A percentile compares a stretch with the other conserved stretches of the same genome.
phyloP scores from a whole-genome alignment of 1,140 invertebrate species.

The Babylonia areolata region DNA sequence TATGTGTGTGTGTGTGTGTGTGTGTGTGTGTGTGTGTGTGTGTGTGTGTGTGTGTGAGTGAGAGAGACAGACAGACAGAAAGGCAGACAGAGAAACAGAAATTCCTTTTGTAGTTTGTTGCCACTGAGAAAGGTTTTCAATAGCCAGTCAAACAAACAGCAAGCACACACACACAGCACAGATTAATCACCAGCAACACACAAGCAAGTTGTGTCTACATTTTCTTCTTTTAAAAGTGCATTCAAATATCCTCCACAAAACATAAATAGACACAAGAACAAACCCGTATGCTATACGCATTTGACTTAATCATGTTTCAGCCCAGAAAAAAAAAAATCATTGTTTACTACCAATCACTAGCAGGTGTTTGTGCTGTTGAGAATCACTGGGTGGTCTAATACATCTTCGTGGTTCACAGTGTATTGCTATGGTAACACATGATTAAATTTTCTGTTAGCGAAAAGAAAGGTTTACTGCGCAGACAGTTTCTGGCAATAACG shows the following conservation, averaged over 20 bases:
- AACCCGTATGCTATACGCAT: slow-evolving; percentile 3
- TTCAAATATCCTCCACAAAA: background rate
- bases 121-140: too few species aligned
- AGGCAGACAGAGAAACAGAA: background rate
- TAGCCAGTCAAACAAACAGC: background rate
- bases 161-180: background rate
- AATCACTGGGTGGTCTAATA: background rate
- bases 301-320: background rate
- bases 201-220: background rate
- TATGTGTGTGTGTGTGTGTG: too few species aligned
- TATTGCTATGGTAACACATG: too few species aligned
- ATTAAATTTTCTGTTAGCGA: too few species aligned
- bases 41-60: too few species aligned
- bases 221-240: background rate
- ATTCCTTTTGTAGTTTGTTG: too few species aligned
- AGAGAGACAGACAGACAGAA: background rate
- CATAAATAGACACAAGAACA: slow-evolving; percentile 5
- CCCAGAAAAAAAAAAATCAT: background rate
- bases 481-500: too few species aligned
- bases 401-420: too few species aligned
- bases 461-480: too few species aligned
- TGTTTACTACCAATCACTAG: background rate
- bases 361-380: background rate
- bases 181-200: background rate
- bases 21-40: too few species aligned